Percentiles rank a stretch among this genome's conserved stretches.
Conservation (phyloP, 2,888 invertebrate genomes). For the Ditylenchus weischeri region DNA sequence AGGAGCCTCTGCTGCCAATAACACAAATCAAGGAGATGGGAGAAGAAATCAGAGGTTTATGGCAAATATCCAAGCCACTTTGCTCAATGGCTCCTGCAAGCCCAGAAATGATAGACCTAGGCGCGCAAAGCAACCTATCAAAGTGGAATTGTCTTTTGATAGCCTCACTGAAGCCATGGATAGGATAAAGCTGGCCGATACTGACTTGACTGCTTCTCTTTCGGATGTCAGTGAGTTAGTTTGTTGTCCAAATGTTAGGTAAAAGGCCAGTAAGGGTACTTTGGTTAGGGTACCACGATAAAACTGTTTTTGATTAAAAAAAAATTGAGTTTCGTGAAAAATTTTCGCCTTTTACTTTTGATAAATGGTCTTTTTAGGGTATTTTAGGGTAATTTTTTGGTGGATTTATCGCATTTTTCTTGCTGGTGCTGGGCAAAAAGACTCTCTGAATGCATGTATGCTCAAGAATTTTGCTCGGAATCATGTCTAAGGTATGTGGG, state of each 20-base stretch:
- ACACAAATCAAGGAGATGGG: background rate
- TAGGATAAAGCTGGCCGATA: slow-evolving; percentile 17
- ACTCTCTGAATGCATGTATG: too few species aligned
- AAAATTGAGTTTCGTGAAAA: too few species aligned
- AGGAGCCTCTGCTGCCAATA: background rate
- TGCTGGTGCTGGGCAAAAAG: too few species aligned
- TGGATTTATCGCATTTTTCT: too few species aligned
- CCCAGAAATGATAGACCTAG: slow-evolving; percentile 3
- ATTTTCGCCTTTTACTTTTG: too few species aligned
- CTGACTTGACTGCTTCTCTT: slow-evolving; percentile 21
- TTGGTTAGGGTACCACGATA: too few species aligned
- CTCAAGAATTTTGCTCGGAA: too few species aligned
- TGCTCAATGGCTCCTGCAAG: slow-evolving; percentile 10
- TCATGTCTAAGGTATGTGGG: too few species aligned
- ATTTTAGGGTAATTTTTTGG: too few species aligned
- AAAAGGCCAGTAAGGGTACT: too few species aligned
- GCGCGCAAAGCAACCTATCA: background rate
- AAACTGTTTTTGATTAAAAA: too few species aligned
- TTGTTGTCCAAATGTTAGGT: background rate
- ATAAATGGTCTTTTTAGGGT: too few species aligned
- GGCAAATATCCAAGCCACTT: slow-evolving; percentile 19
- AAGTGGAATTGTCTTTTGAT: slow-evolving; percentile 3
- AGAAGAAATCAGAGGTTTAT: slow-evolving; percentile 17
- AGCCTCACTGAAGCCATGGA: slow-evolving; percentile 16
- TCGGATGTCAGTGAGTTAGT: slow-evolving; percentile 21